Evolutionary conservation across 1,140 invertebrate species (phyloP), one percentile per base, ranked within the genome.

Genomic region (Fopius arisanus): DNA sequence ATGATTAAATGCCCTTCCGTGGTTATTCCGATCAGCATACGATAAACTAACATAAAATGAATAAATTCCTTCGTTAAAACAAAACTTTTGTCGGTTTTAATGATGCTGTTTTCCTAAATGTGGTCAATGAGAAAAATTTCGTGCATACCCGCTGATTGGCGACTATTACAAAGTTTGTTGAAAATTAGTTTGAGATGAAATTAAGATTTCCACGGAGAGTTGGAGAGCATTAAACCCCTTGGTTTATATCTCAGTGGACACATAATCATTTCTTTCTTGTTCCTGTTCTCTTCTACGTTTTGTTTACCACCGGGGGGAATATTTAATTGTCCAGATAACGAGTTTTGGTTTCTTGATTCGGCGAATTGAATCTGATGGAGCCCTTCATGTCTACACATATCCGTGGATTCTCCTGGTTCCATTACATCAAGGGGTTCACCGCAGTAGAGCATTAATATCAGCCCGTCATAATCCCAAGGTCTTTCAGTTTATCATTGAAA

Each of bases 121-220:
- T 54, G 51, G 51, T 54, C 51, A 54, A 54, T 59, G 54, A 48
- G 3, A 12, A 59, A 59, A 23, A 59, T 19, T 59, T 59, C 5
- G 16, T 2, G 54, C 3, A 28, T 59, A 59, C 54, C 54, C 12
- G 54, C 54, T 59, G 54, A 59, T 59, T 37, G 54, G 23, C 54
- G 54, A 59, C 21, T 59, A 59, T 29, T 31, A 23, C 51, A 21
- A 75, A 75, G 69, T 78, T 78, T 78, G 78, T 77, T 78, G 70
- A 65, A 73, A 78, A 78, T 78, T 78, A 77, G 78, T 78, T 78
- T 72, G 72, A 72, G 74, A 77, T 74, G 75, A 65, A 62, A 67
- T 72, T 75, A 73, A 77, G 76, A 77, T 78, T 75, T 72, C 72
- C n/a, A 7, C 12, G 54, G n/a, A 67, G 43, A 59, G 62, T 65